Evolutionary conservation across 92 coral and sea anemone species (phyloP).

Genomic region (Porites cylindrica): DNA sequence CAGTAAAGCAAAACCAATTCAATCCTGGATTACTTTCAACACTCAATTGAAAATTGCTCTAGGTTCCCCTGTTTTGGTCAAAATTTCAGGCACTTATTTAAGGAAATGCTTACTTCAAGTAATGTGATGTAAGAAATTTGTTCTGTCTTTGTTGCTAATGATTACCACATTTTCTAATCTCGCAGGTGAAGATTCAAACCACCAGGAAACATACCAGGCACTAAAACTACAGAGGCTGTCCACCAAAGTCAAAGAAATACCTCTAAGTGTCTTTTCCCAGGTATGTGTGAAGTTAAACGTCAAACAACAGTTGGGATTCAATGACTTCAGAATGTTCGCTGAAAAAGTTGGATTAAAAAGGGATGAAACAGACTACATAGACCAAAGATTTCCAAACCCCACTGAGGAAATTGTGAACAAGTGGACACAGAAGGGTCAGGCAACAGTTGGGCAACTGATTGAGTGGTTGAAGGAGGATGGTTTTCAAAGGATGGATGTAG

Average conservation of each 20-base stretch:
- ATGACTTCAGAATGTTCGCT: conserved; percentile 57
- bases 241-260: not conserved
- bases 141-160: too few species aligned
- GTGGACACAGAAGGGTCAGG: conserved; percentile 35
- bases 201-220: not conserved
- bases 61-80: too few species aligned
- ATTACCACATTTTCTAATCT: not conserved
- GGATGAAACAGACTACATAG: conserved; percentile 3
- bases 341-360: conserved; percentile 43
- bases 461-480: conserved; percentile 17
- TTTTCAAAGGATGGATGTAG: conserved; percentile 39
- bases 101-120: too few species aligned
- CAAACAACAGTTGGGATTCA: not conserved
- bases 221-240: not conserved
- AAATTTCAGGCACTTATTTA: too few species aligned
- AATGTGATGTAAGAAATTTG: too few species aligned
- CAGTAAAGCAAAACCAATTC: too few species aligned
- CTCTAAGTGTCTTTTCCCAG: not conserved
- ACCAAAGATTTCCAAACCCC: conserved; percentile 7
- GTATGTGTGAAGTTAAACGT: conserved; percentile 22
- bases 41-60: too few species aligned
- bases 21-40: too few species aligned
- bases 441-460: conserved; percentile 50
- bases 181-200: not conserved
- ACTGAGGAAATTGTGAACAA: conserved; percentile 45